These are phyloP conservation scores for Seriola dumerili DNA, from an alignment of 2,113 vertebrate genomes.

Conservation along the genomic window DNA sequence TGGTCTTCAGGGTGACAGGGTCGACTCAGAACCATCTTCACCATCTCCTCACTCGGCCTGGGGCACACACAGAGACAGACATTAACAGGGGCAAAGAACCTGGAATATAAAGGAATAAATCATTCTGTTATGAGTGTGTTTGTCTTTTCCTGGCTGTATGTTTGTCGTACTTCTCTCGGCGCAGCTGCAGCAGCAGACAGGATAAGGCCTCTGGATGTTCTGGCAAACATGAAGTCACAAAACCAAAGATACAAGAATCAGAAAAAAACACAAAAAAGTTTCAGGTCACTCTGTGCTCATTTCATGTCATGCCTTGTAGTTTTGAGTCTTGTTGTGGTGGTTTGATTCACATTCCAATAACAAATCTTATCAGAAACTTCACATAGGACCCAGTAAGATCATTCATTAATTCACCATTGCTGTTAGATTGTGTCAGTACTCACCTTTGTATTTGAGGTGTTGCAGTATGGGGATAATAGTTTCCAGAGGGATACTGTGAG, in stretches of 20 bases:
- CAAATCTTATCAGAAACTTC: not conserved
- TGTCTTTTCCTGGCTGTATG: not conserved
- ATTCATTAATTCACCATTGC: not conserved
- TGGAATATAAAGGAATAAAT: rapidly evolving
- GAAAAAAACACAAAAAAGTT: not conserved
- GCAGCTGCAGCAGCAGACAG: slow-evolving; percentile 93
- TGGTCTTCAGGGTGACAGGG: slow-evolving; percentile 95
- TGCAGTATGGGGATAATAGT: slow-evolving; percentile 96
- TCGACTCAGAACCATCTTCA: slow-evolving; percentile 97
- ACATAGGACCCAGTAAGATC: too few species aligned
- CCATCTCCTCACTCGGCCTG: slow-evolving; percentile 98
- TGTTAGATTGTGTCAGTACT: not conserved
- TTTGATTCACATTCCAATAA: too few species aligned
- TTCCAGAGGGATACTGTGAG: slow-evolving; percentile 94
- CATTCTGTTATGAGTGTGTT: too few species aligned
- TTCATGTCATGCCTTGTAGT: too few species aligned
- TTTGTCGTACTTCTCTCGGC: slow-evolving; percentile 91
- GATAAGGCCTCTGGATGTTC: slow-evolving; percentile 96
- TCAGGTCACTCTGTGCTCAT: too few species aligned
- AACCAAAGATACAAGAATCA: not conserved
- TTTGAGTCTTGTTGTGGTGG: not conserved
- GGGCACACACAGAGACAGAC: not conserved
- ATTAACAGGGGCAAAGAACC: not conserved
- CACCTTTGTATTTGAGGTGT: slow-evolving; percentile 97
- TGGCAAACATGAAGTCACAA: slow-evolving; percentile 56